Conservation (phyloP, 2,113 vertebrate genomes). For the Ailurus styani region DNA sequence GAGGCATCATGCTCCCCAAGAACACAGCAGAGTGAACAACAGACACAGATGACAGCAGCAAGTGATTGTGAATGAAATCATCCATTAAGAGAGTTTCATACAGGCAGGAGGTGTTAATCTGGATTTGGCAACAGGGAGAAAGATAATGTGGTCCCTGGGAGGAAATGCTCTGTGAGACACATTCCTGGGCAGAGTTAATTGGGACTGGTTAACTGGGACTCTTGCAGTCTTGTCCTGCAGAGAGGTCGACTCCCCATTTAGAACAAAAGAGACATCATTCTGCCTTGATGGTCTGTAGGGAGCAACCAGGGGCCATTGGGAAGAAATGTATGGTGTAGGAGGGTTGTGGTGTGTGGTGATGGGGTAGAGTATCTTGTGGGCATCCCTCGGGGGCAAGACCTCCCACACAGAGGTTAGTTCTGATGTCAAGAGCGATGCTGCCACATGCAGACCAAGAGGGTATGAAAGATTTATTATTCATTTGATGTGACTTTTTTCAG, state of each 20-base stretch:
- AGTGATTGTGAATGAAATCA: not conserved
- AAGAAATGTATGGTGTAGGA: not conserved
- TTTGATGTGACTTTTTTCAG: not conserved
- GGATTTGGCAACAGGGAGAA: not conserved
- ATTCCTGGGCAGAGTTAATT: not conserved
- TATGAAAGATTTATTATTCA: not conserved
- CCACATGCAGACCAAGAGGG: not conserved
- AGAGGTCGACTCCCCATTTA: not conserved
- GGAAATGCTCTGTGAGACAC: not conserved
- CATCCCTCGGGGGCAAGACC: not conserved
- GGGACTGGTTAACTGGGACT: not conserved
- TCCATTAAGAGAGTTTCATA: not conserved
- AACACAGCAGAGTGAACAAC: not conserved
- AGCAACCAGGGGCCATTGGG: not conserved
- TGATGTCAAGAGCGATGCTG: not conserved
- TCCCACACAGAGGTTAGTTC: not conserved
- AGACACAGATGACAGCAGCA: not conserved
- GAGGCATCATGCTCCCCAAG: not conserved
- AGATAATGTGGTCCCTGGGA: not conserved
- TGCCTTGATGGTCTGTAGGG: not conserved
- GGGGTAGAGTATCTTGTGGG: not conserved
- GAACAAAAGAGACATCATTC: not conserved
- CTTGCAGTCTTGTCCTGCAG: not conserved
- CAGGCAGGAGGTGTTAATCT: not conserved
- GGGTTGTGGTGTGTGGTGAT: not conserved